phyloP scores from a whole-genome alignment of 37 sponge, comb jelly and placozoan genomes.

The Haliclona indistincta region DNA sequence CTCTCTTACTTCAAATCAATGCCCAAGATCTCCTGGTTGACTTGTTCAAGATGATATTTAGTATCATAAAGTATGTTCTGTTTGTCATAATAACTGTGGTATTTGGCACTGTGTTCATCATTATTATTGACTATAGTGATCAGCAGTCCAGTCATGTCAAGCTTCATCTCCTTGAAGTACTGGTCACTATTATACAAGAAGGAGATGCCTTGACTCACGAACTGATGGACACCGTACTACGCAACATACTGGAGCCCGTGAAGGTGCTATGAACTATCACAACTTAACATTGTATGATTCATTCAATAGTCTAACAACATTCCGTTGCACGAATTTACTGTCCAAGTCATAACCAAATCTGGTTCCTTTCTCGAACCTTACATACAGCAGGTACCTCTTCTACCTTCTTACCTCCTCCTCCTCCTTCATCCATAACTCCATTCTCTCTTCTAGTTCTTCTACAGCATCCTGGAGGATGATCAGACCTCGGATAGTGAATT shows the following conservation, averaged over 20 bases:
- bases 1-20: conserved; percentile 57
- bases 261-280: conserved; percentile 28
- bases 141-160: conserved; percentile 57
- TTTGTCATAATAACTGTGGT: neutral
- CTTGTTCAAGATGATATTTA: conserved; percentile 75
- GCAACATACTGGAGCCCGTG: conserved; percentile 46
- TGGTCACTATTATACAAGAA: conserved; percentile 70
- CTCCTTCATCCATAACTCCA: neutral
- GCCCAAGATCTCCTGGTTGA: conserved; percentile 59
- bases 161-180: conserved; percentile 63
- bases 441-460: conserved; percentile 64
- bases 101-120: neutral
- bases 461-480: conserved; percentile 67
- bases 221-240: conserved; percentile 48
- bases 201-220: conserved; percentile 77
- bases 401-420: neutral
- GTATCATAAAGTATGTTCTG: conserved; percentile 58
- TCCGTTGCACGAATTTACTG: conserved; percentile 56
- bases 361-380: conserved; percentile 79
- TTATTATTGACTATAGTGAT: conserved; percentile 41
- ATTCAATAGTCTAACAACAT: conserved; percentile 44
- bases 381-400: conserved; percentile 58
- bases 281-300: neutral
- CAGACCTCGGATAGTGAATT: conserved; percentile 77
- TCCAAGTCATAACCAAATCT: conserved; percentile 66